Evolutionary conservation across 2,113 vertebrate genomes (phyloP), one percentile per base, ranked within the genome.

Genomic region (Eira barbara): DNA sequence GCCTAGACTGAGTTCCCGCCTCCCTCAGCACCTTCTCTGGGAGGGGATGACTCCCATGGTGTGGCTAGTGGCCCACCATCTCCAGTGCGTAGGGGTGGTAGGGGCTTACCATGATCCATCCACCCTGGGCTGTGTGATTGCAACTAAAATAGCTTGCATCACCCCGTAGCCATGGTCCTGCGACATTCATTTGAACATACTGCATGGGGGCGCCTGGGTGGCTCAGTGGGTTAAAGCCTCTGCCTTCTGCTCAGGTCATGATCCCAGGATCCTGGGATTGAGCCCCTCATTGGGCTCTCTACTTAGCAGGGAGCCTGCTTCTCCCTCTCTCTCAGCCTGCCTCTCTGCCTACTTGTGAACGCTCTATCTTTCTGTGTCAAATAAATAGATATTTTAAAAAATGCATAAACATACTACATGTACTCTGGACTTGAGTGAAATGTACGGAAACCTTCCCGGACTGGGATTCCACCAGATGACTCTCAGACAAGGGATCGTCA

Each of bases 11-110:
- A n/a, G 20, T 5, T 61, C 79, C 52, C 61, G 18, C 23, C 42
- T 55, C 14, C 45, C 52, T 67, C 9, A 3, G 21, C 10, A 3
- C 15, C n/a, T 52, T 47, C 57, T 55, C 49, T 23, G 2, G 13
- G 11, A 36, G n/a, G 14, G 63, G 52, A 10, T 2, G 0, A 69
- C 3, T 2, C 9, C 52, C 2, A 0, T 3, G 4, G 7, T 25
- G 34, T 59, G 61, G 34, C 45, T 67, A 39, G 42, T 13, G 39
- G 29, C 39, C 47, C 2, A 2, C 39, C n/a, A 65, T 21, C 65
- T 79, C 67, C 7, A 20, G 1, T 6, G 67, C 11, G 63, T 55
- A 18, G 63, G 63, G 8, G 82, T 25, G 23, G 87, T 21, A 47
- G 5, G 4, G 4, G 36, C 63, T 69, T 13, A 10, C 42, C 8